phyloP scores from a whole-genome alignment of 2,888 invertebrate genomes.

The Nomada flava region DNA sequence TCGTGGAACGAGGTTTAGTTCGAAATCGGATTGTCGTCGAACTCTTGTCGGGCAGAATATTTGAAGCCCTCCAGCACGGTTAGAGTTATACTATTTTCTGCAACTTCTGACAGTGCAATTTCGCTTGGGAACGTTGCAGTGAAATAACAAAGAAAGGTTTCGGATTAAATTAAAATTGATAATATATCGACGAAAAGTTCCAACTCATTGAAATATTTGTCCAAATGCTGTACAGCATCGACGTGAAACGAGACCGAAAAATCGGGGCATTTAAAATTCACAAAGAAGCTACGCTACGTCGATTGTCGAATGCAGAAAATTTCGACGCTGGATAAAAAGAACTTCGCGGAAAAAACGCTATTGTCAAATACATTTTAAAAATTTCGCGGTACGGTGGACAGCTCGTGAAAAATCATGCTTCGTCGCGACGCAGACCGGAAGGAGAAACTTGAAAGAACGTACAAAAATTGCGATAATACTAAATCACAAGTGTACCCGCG shows the following conservation, averaged over 20 bases:
- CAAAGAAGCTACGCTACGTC: neutral
- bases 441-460: neutral
- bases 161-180: neutral
- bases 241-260: neutral
- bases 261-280: constrained; percentile 9
- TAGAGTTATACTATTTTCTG: neutral
- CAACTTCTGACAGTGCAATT: neutral
- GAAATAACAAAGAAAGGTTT: no score
- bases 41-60: constrained; percentile 5
- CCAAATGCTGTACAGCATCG: neutral
- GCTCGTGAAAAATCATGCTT: neutral
- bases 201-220: neutral
- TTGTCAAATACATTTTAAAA: constrained; percentile 9
- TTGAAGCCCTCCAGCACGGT: constrained; percentile 8
- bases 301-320: constrained; percentile 11
- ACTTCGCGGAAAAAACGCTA: neutral
- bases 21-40: constrained; percentile 18
- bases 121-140: neutral
- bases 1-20: neutral
- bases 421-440: neutral
- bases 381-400: neutral
- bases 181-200: neutral
- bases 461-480: no score
- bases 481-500: no score
- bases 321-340: neutral